phyloP scores from a whole-genome alignment of 1,140 invertebrate species.

The Odontomachus brunneus region DNA sequence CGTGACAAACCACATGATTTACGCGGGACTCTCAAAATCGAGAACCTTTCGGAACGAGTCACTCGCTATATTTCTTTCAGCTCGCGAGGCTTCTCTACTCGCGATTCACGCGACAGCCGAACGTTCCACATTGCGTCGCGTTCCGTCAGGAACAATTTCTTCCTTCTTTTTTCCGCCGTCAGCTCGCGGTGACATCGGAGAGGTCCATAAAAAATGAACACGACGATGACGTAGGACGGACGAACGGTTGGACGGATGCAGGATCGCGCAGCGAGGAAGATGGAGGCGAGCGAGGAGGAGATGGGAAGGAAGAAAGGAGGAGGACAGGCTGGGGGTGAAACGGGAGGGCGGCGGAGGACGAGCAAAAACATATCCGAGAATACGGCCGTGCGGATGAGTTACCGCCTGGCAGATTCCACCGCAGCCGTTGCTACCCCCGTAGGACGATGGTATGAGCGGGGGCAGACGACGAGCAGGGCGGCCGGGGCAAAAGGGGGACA shows the following conservation, averaged over 20 bases:
- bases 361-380: constrained; percentile 77
- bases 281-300: background rate
- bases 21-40: background rate
- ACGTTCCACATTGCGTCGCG: constrained; percentile 1
- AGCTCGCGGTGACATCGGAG: constrained; percentile 24
- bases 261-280: constrained; percentile 32
- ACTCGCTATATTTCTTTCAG: constrained; percentile 12
- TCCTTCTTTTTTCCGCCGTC: constrained; percentile 27
- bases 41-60: background rate
- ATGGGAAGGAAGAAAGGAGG: background rate
- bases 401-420: constrained; percentile 81
- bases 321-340: constrained; percentile 14
- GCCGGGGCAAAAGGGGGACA: constrained; percentile 3
- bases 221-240: background rate
- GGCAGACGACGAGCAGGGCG: constrained; percentile 41
- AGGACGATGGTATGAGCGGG: constrained; percentile 30
- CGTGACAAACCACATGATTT: background rate
- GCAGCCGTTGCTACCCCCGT: constrained; percentile 70
- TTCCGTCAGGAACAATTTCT: background rate
- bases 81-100: background rate
- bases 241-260: constrained; percentile 10
- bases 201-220: constrained; percentile 43
- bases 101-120: constrained; percentile 19
- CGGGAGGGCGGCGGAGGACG: constrained; percentile 33
- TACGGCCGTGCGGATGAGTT: constrained; percentile 81